Evolutionary conservation across 2,113 vertebrate genomes (phyloP), one percentile per base, ranked within the genome.

Genomic region (Platysteira castanea): DNA sequence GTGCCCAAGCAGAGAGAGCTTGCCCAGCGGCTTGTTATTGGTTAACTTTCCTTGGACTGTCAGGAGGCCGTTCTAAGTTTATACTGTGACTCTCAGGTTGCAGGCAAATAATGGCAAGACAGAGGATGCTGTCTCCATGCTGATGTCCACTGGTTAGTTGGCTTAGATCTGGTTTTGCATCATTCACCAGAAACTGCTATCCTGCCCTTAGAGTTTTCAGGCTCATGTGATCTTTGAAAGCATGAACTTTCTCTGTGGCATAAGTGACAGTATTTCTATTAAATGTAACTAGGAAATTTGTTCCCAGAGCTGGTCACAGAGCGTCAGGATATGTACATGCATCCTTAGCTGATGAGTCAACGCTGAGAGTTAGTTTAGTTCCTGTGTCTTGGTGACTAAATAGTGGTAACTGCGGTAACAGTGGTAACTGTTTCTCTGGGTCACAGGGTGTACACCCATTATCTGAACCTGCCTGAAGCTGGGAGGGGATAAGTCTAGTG

Each of bases 31-130:
- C 35, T 65, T 53, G 31, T 70, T 57, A 77, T 27, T 95, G 54
- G 89, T 42, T 86, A 76, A 14, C 41, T 68, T 89, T 56, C 28
- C 54, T 69, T 94, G 74, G 69, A 24, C 81, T 87, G 75, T 83
- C 87, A 57, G 53, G 91, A 59, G 70, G 22, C 87, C 84, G 60
- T 96, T 92, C 89, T 93, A 90, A 93, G 91, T 90, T 93, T 91
- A 68, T 91, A 52, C 28, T 15, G 19, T 3, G 28, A 89, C 57
- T 84, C 69, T 78, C 5, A 8, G 49, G 73, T 86, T 54, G 13
- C 56, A 75, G 87, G 37, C 42, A 56, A 35, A 86, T 89, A 63
- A 52, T 91, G 65, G 28, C 49, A 78, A 81, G 76, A 28, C 23
- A 42, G 84, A 85, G 28, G 79, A 78, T 86, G 79, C 30, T 81